Evolutionary conservation across 2,113 vertebrate species (phyloP), one percentile per base, ranked within the genome.

Genomic region (Percina caprodes): DNA sequence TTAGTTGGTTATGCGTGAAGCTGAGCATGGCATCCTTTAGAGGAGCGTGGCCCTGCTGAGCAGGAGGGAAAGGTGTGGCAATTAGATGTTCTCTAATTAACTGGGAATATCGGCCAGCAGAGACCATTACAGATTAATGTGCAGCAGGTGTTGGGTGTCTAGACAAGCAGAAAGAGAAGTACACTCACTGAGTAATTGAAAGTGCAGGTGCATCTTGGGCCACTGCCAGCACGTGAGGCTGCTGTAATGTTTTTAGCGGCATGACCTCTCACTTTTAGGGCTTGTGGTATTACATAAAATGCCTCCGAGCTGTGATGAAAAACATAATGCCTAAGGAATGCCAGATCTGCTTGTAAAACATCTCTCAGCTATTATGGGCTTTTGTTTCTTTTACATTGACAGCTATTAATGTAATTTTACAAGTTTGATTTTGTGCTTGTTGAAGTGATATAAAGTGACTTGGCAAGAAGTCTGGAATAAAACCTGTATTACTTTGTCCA

Each of bases 131-230:
- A 88, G 84, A 89, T 89, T 87, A 92, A 94, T 91, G 85, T 84
- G 70, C 48, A 89, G 88, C 93, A 95, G 92, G 93, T 94, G 94
- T 83, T 77, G 86, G 71, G 74, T 83, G 92, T 94, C 89, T 93
- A 91, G 91, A 93, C 89, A 39, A 76, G 58, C 65, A n/a, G 56
- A 67, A 80, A 86, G 84, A 86, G 84, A 86, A 88, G 80, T 77
- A 13, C 60, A 62, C 84, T 81, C 18, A 18, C 83, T 77, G 81
- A 88, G 87, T 91, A 91, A 93, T 84, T 89, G 84, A 88, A 91
- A 80, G 88, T 83, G 86, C 93, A 94, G 92, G 93, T 95, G 92
- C 92, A 94, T 93, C 88, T 94, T 93, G 90, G 90, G 74, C 13
- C 18, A 14, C 56, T 52, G 91, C 91, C 88, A 92, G 79, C 75